A percentile compares a stretch with the other conserved stretches of the same genome.
Evolutionary conservation across 92 coral and sea anemone species (phyloP).

Genomic region (Paragorgia papillata): DNA sequence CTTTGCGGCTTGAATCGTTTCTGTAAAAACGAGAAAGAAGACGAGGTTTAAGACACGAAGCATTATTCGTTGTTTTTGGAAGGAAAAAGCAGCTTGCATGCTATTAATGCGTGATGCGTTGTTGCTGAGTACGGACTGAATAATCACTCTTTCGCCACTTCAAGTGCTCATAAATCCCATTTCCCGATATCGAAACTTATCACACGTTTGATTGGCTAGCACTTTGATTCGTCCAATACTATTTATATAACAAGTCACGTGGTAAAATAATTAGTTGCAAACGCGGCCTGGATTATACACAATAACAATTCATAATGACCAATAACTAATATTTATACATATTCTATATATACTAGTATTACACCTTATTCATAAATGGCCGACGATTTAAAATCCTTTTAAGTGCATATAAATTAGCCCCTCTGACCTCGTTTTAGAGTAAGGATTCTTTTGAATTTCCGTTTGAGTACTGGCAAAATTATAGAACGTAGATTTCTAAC

Average conservation of each 20-base stretch:
- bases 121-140: not conserved
- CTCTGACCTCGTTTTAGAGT: too few species aligned
- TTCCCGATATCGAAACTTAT: slow-evolving; percentile 22
- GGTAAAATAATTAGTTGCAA: too few species aligned
- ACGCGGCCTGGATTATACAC: too few species aligned
- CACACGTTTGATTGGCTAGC: slow-evolving; percentile 4
- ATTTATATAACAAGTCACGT: not conserved
- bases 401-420: too few species aligned
- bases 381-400: too few species aligned
- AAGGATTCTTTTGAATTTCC: too few species aligned
- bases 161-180: slow-evolving; percentile 13
- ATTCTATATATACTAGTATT: too few species aligned
- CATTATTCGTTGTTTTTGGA: not conserved
- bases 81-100: not conserved
- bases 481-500: too few species aligned
- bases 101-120: not conserved
- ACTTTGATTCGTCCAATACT: slow-evolving; percentile 1
- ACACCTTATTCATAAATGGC: too few species aligned
- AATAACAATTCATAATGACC: too few species aligned
- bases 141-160: slow-evolving; percentile 9
- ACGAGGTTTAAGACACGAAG: not conserved
- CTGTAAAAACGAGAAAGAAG: not conserved
- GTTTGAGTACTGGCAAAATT: too few species aligned
- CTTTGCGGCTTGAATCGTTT: not conserved
- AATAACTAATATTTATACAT: too few species aligned